A percentile compares a stretch with the other conserved stretches of the same genome.
These are phyloP conservation scores for Matsumurasca onukii DNA, from an alignment of 1,140 invertebrate genomes.

Conservation along the genomic window DNA sequence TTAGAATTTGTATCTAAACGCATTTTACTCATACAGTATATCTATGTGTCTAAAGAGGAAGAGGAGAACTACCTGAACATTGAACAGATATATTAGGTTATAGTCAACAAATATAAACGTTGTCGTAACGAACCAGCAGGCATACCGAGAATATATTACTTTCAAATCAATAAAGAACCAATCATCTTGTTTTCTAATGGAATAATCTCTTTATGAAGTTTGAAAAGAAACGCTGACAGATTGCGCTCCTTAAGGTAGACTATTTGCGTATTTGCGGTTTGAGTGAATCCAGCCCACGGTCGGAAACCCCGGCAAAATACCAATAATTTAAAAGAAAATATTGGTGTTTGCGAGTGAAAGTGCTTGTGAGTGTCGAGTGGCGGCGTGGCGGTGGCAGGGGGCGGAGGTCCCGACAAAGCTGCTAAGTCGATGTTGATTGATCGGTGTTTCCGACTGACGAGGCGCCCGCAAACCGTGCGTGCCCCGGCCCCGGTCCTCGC, in stretches of 20 bases:
- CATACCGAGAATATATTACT: too few relatives aligned
- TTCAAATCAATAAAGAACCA: background rate
- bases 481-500: background rate
- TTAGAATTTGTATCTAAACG: too few relatives aligned
- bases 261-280: too few relatives aligned
- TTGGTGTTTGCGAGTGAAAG: slow-evolving; percentile 15
- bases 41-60: too few relatives aligned
- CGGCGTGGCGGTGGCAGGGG: background rate
- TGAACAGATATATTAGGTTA: too few relatives aligned
- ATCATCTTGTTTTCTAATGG: background rate
- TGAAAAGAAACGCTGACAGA: background rate
- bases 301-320: too few relatives aligned
- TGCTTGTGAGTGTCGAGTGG: background rate
- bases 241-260: background rate
- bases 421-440: slow-evolving; percentile 23
- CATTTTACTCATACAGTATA: too few relatives aligned
- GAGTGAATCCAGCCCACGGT: too few relatives aligned
- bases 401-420: background rate
- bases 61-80: too few relatives aligned
- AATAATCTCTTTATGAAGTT: background rate
- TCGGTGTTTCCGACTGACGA: background rate
- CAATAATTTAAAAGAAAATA: slow-evolving; percentile 7
- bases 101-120: too few relatives aligned
- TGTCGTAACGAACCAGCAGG: too few relatives aligned
- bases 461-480: background rate